phyloP scores from a whole-genome alignment of 2,888 invertebrate species.

The Lasioglossum pauxillum region DNA sequence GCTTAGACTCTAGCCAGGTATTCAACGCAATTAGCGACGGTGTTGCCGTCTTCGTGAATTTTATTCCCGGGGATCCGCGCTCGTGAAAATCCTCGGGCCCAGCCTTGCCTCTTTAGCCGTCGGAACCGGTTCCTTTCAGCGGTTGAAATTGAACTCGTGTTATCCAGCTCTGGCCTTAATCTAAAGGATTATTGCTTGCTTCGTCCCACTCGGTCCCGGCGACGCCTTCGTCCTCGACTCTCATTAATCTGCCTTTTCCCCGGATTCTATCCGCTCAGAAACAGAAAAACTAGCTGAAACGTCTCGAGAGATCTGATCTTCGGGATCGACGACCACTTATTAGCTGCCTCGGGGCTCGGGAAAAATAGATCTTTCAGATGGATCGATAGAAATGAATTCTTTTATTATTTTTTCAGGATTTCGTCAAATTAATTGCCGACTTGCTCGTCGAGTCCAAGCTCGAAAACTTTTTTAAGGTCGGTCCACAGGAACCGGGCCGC shows the following conservation, averaged over 20 bases:
- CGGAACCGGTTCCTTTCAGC: constrained; percentile 46
- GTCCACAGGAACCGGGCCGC: background rate
- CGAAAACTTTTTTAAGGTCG: background rate
- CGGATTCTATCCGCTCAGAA: background rate
- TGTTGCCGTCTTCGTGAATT: constrained; percentile 30
- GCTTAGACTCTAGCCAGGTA: background rate
- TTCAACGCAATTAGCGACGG: constrained; percentile 49
- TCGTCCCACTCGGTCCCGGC: constrained; percentile 5
- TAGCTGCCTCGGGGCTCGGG: background rate
- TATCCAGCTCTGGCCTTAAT: constrained; percentile 66
- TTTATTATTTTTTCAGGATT: too few relatives aligned
- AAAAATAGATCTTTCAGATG: too few relatives aligned
- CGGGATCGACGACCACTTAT: background rate
- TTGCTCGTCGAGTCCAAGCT: too few relatives aligned
- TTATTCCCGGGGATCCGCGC: constrained; percentile 12
- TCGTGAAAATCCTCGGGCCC: constrained; percentile 22
- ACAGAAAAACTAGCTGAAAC: background rate
- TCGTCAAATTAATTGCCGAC: too few relatives aligned
- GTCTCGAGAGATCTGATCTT: background rate
- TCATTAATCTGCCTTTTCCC: background rate
- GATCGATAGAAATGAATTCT: too few relatives aligned
- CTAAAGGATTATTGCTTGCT: constrained; percentile 68
- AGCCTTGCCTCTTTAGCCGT: constrained; percentile 12
- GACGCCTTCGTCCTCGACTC: constrained; percentile 11
- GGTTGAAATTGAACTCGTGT: constrained; percentile 64